A percentile compares a stretch with the other conserved stretches of the same genome.
These are phyloP conservation scores for Phalacrocorax brasilianus DNA, from an alignment of 2,113 vertebrate genomes.

Conservation along the genomic window DNA sequence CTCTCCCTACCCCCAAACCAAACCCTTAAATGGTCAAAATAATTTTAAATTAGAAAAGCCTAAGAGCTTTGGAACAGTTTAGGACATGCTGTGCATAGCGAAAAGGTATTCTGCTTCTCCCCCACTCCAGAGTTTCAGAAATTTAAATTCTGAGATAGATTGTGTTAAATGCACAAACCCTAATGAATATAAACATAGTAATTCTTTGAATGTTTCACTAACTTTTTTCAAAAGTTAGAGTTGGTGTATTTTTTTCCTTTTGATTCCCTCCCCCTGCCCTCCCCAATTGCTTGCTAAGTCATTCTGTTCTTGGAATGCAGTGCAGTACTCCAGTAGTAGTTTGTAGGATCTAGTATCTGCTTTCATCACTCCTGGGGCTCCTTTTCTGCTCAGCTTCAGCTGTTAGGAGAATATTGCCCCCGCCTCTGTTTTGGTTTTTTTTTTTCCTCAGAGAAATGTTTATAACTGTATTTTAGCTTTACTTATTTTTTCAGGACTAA, in stretches of 20 bases:
- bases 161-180: neutral
- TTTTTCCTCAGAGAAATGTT: neutral
- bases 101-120: neutral
- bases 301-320: neutral
- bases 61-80: neutral
- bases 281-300: neutral
- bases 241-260: neutral
- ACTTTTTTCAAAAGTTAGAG: neutral
- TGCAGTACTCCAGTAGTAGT: neutral
- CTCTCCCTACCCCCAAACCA: neutral
- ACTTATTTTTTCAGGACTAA: neutral
- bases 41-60: neutral
- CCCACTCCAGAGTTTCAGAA: neutral
- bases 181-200: neutral
- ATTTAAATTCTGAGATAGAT: neutral
- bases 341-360: neutral
- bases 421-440: neutral
- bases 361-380: neutral
- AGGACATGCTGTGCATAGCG: neutral
- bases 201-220: neutral
- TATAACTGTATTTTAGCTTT: neutral
- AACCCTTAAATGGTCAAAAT: neutral
- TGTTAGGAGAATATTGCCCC: neutral
- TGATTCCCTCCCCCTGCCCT: rapidly evolving
- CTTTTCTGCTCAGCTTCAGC: neutral